Evolutionary conservation across 2,113 vertebrate species (phyloP), one percentile per base, ranked within the genome.

Genomic region (Martes martes): DNA sequence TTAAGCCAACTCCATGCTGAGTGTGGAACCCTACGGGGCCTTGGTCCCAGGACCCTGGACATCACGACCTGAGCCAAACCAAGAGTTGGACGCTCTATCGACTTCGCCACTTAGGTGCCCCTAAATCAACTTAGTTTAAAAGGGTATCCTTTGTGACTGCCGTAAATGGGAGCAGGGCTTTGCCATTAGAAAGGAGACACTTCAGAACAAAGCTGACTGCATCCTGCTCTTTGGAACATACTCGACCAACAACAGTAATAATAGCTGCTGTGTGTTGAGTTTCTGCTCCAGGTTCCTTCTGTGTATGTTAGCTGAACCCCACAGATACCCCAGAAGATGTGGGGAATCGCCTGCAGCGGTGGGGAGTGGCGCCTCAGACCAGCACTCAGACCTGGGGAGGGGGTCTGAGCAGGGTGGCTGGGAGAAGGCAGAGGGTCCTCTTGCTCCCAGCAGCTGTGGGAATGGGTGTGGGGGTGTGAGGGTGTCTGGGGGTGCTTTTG

Each of bases 191-290:
- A 63, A 57, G 78, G 39, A 42, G 23, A 33, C 13, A 6, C 42
- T 4, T 28, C 7, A 15, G 26, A 4, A 16, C 39, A 16, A 28
- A 45, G 73, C 73, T 76, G 73, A 13, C 55, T 26, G 4, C 7
- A 0, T 39, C 33, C 36, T 31, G 4, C 50, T 67, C 45, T 24
- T 39, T 7, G 47, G 45, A 14, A 23, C 19, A 26, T 16, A n/a
- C 0, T 21, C 4, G 0, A 10, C 39, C 69, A 13, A 18, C 8
- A 14, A 0, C 63, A 61, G 1, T 71, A 16, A 2, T 6, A 24
- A 16, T 45, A 39, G 55, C 7, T 11, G 78, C 3, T 33, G 0
- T 26, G 24, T 28, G n/a, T 26, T 3, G 13, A 45, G 26, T 39
- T 45, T 67, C n/a, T 4, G 6, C 69, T 10, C 24, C 31, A 31